Evolutionary conservation across 2,797 vertebrate genomes (phyloP).

Genomic region (Phrynocephalus guinanensis): DNA sequence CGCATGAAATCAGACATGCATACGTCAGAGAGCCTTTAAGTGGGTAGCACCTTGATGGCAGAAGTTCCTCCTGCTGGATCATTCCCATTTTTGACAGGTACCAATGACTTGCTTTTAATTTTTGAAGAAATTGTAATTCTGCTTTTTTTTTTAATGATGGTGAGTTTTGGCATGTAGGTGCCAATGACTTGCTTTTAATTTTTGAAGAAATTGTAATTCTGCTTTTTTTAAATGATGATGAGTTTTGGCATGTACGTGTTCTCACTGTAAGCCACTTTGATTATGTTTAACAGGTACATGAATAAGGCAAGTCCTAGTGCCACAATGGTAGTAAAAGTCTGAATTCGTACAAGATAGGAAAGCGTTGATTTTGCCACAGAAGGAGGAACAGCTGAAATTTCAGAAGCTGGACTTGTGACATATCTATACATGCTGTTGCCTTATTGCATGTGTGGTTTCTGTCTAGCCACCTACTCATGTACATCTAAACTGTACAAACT

Average conservation of each 20-base stretch:
- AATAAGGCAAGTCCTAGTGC: neutral
- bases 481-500: neutral
- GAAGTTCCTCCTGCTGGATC: too few relatives aligned
- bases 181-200: neutral
- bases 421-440: too few relatives aligned
- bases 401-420: neutral
- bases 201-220: neutral
- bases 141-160: neutral
- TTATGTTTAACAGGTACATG: too few relatives aligned
- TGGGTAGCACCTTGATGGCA: too few relatives aligned
- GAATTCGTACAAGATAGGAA: neutral
- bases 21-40: too few relatives aligned
- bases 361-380: neutral
- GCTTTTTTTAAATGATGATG: neutral
- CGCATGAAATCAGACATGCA: too few relatives aligned
- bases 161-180: neutral
- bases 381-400: neutral
- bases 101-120: neutral
- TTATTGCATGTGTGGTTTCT: too few relatives aligned
- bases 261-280: neutral
- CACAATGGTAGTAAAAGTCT: neutral
- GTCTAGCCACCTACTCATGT: neutral
- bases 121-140: neutral
- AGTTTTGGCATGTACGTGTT: neutral
- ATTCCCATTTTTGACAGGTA: neutral